Evolutionary conservation across 2,113 vertebrate genomes (phyloP).

Genomic region (Sialia sialis): DNA sequence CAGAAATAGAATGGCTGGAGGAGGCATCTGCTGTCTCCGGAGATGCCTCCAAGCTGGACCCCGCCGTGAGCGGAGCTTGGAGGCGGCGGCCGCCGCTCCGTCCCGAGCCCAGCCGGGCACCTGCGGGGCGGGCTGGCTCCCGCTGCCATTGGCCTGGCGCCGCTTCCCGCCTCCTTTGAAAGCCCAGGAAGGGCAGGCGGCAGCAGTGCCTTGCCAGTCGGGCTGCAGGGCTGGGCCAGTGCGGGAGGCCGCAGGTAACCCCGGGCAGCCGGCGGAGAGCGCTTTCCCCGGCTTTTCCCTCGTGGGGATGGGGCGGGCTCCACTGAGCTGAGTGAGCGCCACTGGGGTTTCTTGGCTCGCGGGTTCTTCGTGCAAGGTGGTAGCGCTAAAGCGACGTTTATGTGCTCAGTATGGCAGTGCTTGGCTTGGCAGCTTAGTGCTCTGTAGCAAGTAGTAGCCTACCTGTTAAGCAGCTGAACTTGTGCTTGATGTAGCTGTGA

Average conservation of each 20-base stretch:
- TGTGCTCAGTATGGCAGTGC: fast-evolving
- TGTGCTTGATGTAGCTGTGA: not conserved
- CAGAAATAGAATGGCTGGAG: too few species aligned
- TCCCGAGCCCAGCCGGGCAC: not conserved
- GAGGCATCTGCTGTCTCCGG: not conserved
- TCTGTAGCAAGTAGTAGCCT: not conserved
- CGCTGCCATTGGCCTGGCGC: not conserved
- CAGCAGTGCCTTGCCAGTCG: not conserved
- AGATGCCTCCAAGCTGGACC: fast-evolving
- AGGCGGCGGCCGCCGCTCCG: not conserved
- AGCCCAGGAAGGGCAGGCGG: not conserved
- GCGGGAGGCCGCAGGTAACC: not conserved
- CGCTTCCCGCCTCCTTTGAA: slow-evolving; percentile 49
- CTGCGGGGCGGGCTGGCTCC: not conserved
- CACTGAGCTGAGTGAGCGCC: fast-evolving
- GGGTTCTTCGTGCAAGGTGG: fast-evolving
- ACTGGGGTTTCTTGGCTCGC: fast-evolving
- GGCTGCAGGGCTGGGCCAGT: not conserved
- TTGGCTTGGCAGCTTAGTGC: not conserved
- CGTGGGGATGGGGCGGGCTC: fast-evolving
- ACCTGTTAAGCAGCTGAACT: not conserved
- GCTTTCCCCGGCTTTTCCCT: fast-evolving
- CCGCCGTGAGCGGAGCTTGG: not conserved
- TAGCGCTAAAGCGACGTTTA: fast-evolving
- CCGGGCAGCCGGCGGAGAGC: not conserved